phyloP scores from a whole-genome alignment of 2,888 invertebrate genomes.

The Acrobasis suavella region DNA sequence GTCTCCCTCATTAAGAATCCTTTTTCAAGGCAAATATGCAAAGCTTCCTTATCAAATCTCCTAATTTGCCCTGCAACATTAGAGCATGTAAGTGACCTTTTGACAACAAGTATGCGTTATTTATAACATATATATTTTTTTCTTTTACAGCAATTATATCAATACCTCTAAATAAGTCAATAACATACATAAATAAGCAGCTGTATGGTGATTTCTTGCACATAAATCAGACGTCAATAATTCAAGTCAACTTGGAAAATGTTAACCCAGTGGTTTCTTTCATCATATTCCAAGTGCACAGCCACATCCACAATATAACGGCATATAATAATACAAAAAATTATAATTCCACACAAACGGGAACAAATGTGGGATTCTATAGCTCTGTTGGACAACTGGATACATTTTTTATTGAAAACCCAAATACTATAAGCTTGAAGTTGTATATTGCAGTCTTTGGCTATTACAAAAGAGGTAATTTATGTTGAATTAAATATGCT shows the following conservation, averaged over 20 bases:
- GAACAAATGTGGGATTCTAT: slow-evolving; percentile 84
- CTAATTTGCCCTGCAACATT: too few relatives aligned
- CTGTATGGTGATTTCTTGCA: slow-evolving; percentile 53
- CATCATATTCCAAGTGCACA: slow-evolving; percentile 85
- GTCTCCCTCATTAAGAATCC: too few relatives aligned
- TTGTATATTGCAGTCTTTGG: slow-evolving; percentile 78
- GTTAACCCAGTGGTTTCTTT: slow-evolving; percentile 75
- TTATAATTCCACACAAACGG: slow-evolving; percentile 64
- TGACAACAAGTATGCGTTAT: too few relatives aligned
- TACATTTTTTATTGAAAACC: slow-evolving; percentile 70
- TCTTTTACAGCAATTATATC: slow-evolving; percentile 56
- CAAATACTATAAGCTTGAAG: slow-evolving; percentile 54
- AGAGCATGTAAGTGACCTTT: too few relatives aligned
- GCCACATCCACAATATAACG: slow-evolving; percentile 79
- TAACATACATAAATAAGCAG: slow-evolving; percentile 50
- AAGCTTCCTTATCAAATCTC: too few relatives aligned
- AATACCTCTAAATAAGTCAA: slow-evolving; percentile 57
- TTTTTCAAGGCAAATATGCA: too few relatives aligned
- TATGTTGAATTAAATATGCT: slow-evolving; percentile 23
- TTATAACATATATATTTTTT: neutral
- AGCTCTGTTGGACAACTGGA: slow-evolving; percentile 44
- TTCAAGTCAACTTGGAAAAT: slow-evolving; percentile 65
- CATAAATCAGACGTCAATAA: slow-evolving; percentile 48
- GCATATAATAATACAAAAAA: slow-evolving; percentile 67
- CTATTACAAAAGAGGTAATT: slow-evolving; percentile 76